These are phyloP conservation scores for Stegodyphus mimosarum DNA, from an alignment of 1,140 invertebrate species.

Conservation along the genomic window DNA sequence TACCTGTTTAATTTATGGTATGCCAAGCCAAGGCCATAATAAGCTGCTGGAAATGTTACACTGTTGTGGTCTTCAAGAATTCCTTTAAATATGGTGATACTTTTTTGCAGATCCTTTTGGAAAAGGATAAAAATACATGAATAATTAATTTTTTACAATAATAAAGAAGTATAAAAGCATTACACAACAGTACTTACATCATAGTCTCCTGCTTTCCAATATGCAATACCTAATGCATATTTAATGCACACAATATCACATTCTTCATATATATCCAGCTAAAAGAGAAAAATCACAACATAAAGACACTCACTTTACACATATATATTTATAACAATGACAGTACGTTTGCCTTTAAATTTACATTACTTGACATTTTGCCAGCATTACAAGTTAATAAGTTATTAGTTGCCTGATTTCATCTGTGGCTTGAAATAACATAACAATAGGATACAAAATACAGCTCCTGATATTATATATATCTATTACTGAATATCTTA, in stretches of 20 bases:
- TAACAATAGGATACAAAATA: too few relatives aligned
- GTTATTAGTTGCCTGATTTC: too few relatives aligned
- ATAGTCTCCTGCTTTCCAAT: conserved; percentile 25
- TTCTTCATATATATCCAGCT: conserved; percentile 36
- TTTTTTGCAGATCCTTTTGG: conserved; percentile 20
- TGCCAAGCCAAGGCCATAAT: conserved; percentile 16
- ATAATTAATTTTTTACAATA: not conserved
- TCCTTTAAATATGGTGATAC: conserved; percentile 22
- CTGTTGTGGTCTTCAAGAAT: conserved; percentile 5
- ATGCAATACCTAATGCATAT: conserved; percentile 47
- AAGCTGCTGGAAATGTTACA: conserved; percentile 25
- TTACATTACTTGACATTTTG: too few relatives aligned
- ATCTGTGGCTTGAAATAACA: too few relatives aligned
- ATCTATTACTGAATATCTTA: too few relatives aligned
- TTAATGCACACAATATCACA: conserved; percentile 37
- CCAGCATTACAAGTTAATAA: too few relatives aligned
- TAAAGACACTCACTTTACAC: too few relatives aligned
- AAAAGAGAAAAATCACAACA: conserved; percentile 17
- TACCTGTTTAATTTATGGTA: conserved; percentile 29
- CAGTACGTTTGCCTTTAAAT: too few relatives aligned
- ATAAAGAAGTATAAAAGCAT: not conserved
- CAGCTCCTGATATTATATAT: too few relatives aligned
- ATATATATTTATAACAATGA: too few relatives aligned
- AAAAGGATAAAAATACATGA: not conserved
- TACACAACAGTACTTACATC: conserved; percentile 24